These are phyloP conservation scores for Margaritifera margaritifera DNA, from an alignment of 2,888 invertebrate species.

Conservation along the genomic window DNA sequence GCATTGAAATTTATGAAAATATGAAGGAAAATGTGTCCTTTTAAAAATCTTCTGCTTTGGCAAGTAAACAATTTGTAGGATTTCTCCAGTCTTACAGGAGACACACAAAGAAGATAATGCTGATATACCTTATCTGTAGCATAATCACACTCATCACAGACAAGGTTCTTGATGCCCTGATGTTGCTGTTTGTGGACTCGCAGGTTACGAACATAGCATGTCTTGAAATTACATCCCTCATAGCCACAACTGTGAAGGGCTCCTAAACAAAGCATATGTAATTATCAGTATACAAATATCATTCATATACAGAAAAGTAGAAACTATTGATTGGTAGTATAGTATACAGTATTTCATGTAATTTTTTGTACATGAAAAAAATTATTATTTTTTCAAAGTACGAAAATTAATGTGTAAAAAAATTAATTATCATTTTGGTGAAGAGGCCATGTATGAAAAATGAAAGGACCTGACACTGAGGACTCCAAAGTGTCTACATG, in stretches of 20 bases:
- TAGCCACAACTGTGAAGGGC: slow-evolving; percentile 16
- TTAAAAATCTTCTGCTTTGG: no score
- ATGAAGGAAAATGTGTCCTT: no score
- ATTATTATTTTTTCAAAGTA: not conserved
- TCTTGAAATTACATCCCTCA: slow-evolving; percentile 31
- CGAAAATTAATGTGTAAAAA: no score
- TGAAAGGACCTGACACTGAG: no score
- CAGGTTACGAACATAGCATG: slow-evolving; percentile 24
- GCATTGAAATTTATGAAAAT: no score
- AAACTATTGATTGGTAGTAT: no score
- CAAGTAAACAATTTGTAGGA: no score
- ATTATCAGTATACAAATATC: no score
- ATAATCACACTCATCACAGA: slow-evolving; percentile 31
- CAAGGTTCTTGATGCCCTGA: slow-evolving; percentile 12
- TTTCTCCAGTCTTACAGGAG: not conserved
- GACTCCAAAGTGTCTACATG: no score
- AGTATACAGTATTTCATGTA: no score
- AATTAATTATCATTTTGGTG: not conserved
- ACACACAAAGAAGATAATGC: not conserved
- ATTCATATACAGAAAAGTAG: no score
- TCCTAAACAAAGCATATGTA: slow-evolving; percentile 2
- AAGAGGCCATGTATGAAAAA: no score
- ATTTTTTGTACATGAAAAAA: not conserved
- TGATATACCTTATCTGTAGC: slow-evolving; percentile 20
- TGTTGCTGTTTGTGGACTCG: slow-evolving; percentile 24